Conservation (phyloP, 2,888 invertebrate genomes). For the Molanna angustata region DNA sequence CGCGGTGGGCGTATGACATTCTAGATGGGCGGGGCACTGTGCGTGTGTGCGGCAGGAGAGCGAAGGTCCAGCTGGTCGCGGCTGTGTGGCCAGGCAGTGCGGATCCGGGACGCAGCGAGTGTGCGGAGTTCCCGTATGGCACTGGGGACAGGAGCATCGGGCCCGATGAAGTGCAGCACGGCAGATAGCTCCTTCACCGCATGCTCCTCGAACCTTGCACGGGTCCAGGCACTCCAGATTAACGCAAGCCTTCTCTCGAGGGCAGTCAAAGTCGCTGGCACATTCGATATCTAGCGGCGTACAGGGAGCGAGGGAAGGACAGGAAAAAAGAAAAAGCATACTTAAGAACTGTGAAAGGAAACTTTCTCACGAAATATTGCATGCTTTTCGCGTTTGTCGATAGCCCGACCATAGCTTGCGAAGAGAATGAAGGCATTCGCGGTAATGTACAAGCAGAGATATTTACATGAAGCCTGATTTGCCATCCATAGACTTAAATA, state of each 20-base stretch:
- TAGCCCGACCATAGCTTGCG: slow-evolving; percentile 45
- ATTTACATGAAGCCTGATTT: slow-evolving; percentile 55
- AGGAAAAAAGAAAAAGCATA: slow-evolving; percentile 66
- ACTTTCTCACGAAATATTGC: slow-evolving; percentile 74
- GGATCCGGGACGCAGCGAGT: slow-evolving; percentile 77
- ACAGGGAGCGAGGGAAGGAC: slow-evolving; percentile 56
- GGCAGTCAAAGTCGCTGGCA: slow-evolving; percentile 87
- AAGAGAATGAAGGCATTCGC: slow-evolving; percentile 33
- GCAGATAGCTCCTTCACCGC: slow-evolving; percentile 87
- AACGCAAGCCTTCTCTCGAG: slow-evolving; percentile 88
- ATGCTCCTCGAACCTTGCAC: slow-evolving; percentile 82
- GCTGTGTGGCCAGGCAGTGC: slow-evolving; percentile 64
- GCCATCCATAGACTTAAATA: slow-evolving; percentile 30
- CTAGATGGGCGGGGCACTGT: slow-evolving; percentile 72
- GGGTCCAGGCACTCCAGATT: slow-evolving; percentile 89
- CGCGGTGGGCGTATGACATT: slow-evolving; percentile 67
- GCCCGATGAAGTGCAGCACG: slow-evolving; percentile 81
- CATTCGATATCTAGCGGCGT: slow-evolving; percentile 75
- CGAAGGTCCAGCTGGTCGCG: slow-evolving; percentile 55
- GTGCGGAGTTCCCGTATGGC: slow-evolving; percentile 80
- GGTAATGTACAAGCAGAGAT: slow-evolving; percentile 55
- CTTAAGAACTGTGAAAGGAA: slow-evolving; percentile 88
- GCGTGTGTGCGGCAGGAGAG: slow-evolving; percentile 62
- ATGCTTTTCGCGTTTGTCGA: slow-evolving; percentile 54
- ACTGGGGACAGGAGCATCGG: slow-evolving; percentile 84